Percentiles rank a stretch among this genome's conserved stretches.
Conservation (phyloP, 2,113 vertebrate species). For the Asarcornis scutulata region DNA sequence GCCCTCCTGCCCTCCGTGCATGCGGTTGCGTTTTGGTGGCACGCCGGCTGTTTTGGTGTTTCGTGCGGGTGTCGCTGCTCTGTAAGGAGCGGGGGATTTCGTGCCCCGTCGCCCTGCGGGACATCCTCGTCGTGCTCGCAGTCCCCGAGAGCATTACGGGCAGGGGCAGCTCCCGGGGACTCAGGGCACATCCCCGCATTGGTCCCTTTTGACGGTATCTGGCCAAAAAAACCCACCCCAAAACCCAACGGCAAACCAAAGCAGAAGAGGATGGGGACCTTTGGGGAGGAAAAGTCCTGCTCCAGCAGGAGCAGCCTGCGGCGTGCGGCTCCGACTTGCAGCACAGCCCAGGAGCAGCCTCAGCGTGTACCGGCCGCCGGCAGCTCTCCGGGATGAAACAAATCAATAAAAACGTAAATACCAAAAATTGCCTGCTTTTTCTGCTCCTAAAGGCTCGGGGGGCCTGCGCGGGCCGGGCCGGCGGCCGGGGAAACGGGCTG, state of each 20-base stretch:
- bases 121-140: conserved; percentile 57
- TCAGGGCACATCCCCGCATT: background rate
- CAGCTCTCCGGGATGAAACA: background rate
- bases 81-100: conserved; percentile 58
- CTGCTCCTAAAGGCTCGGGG: background rate
- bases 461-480: background rate
- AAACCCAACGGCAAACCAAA: background rate
- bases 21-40: background rate
- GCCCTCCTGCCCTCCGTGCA: background rate
- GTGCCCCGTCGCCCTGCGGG: conserved; percentile 46
- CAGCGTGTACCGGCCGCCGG: background rate
- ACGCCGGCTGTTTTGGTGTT: background rate
- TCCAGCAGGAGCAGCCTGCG: background rate
- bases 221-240: background rate
- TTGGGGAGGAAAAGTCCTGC: background rate
- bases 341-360: background rate
- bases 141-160: background rate
- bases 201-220: conserved; percentile 7
- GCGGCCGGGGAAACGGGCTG: background rate
- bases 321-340: background rate
- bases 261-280: background rate
- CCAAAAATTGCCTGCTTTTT: background rate
- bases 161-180: background rate
- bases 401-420: background rate
- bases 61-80: conserved; percentile 1